Evolutionary conservation across 2,797 vertebrate species (phyloP), one percentile per base, ranked within the genome.

Genomic region (Mus caroli): DNA sequence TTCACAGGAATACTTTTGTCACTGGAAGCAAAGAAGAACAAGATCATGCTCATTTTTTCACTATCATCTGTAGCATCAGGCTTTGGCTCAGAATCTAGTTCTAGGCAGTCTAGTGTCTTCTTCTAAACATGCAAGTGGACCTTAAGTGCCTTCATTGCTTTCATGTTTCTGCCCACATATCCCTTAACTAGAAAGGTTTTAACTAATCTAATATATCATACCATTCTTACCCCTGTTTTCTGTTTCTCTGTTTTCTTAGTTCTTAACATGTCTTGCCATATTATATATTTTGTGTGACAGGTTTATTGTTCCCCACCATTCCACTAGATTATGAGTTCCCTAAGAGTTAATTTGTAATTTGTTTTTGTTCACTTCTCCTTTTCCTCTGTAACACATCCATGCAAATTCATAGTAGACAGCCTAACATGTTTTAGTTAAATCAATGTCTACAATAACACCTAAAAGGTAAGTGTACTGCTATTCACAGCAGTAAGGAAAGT

Each of bases 101-200:
- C 43, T 77, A 71, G 8, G 43, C 31, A 19, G 92, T 26, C 34
- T 91, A 91, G 46, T 77, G 50, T 1, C 13, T 2, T 75, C 1
- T 83, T 73, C 64, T 95, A 80, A 96, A 85, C 28, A 96, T 46
- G 28, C 3, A 28, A 28, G 12, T 64, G 56, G 9, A 93, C 7
- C 1, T 93, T 94, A 40, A 31, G 11, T 85, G 85, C 22, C 40
- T 96, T 95, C 43, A 94, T 79, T 93, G 94, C 40, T 73, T 95
- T 93, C n/a, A 85, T 19, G 80, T 87, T 40, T 91, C 54, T 96
- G 19, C 24, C 77, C 34, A 73, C 94, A 92, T 82, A 31, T 85
- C 31, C 24, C 31, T 95, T 93, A 94, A 92, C 56, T 71, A 92
- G 84, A 90, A 34, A 96, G 6, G 28, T 37, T 87, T 40, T 92